These are phyloP conservation scores for Tachina grossa DNA, from an alignment of 2,888 invertebrate species.

Conservation along the genomic window DNA sequence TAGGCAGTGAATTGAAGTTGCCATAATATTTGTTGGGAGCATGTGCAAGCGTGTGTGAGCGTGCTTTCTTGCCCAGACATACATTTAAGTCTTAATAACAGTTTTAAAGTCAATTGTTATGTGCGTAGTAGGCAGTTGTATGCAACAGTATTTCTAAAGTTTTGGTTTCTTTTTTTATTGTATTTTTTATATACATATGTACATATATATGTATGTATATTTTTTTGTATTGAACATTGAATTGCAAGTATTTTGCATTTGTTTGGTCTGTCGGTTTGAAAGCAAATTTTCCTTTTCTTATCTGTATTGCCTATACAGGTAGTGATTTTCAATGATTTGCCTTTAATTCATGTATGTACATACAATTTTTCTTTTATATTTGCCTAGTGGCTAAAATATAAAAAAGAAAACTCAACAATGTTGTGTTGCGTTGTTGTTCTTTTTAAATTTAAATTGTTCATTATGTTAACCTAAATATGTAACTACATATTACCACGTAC, in stretches of 20 bases:
- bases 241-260: constrained; percentile 60
- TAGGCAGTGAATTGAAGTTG: constrained; percentile 42
- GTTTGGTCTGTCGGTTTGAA: constrained; percentile 18
- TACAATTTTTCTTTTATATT: constrained; percentile 52
- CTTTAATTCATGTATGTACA: constrained; percentile 62
- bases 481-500: constrained; percentile 54
- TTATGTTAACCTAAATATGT: constrained; percentile 68
- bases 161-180: constrained; percentile 28
- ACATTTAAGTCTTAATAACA: constrained; percentile 65
- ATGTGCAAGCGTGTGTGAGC: neutral
- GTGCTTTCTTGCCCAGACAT: constrained; percentile 32
- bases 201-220: too few relatives aligned
- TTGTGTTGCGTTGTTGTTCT: constrained; percentile 35
- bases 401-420: constrained; percentile 28
- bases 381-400: constrained; percentile 63
- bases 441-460: constrained; percentile 67
- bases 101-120: constrained; percentile 70
- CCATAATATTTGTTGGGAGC: neutral
- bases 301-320: constrained; percentile 57
- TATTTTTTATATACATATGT: too few relatives aligned
- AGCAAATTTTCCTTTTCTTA: constrained; percentile 26
- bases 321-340: constrained; percentile 70
- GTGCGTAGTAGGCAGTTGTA: constrained; percentile 61
- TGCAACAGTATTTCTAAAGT: constrained; percentile 39
- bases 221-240: constrained; percentile 24